Percentiles rank a stretch among this genome's conserved stretches.
These are phyloP conservation scores for Latrodectus hesperus DNA, from an alignment of 2,888 invertebrate species.

Conservation along the genomic window DNA sequence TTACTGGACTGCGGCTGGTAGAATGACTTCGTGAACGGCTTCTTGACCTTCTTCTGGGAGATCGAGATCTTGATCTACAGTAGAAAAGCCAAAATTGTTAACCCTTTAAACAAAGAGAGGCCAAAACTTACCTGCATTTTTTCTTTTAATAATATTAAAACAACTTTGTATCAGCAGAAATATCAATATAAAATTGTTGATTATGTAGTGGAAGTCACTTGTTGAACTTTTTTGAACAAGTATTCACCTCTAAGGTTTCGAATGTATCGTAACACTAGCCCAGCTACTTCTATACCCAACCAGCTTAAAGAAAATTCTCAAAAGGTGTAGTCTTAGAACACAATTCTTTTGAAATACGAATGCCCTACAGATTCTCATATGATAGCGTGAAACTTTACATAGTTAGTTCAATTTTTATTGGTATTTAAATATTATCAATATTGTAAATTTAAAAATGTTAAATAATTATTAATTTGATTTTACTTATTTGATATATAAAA, in stretches of 20 bases:
- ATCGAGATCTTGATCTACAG: conserved; percentile 59
- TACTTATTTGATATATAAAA: no score
- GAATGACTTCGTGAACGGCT: conserved; percentile 60
- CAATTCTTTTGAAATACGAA: no score
- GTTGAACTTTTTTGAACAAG: neutral
- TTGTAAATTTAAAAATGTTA: no score
- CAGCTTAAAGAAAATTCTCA: neutral
- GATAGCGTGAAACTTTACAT: no score
- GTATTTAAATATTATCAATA: no score
- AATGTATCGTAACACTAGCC: neutral
- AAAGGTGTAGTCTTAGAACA: neutral
- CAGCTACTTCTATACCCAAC: neutral
- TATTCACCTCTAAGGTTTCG: neutral
- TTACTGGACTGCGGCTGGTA: conserved; percentile 45
- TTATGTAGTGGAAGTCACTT: no score
- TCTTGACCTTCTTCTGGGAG: conserved; percentile 50
- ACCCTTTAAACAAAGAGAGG: neutral
- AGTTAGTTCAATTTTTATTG: no score
- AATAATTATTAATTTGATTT: no score
- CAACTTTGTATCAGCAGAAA: no score
- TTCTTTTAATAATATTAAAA: no score
- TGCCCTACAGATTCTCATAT: no score
- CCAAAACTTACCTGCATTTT: conserved; percentile 32
- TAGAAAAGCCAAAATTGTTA: neutral
- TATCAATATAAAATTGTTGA: no score